phyloP scores from a whole-genome alignment of 2,797 vertebrate species.

The Glyptemys insculpta region DNA sequence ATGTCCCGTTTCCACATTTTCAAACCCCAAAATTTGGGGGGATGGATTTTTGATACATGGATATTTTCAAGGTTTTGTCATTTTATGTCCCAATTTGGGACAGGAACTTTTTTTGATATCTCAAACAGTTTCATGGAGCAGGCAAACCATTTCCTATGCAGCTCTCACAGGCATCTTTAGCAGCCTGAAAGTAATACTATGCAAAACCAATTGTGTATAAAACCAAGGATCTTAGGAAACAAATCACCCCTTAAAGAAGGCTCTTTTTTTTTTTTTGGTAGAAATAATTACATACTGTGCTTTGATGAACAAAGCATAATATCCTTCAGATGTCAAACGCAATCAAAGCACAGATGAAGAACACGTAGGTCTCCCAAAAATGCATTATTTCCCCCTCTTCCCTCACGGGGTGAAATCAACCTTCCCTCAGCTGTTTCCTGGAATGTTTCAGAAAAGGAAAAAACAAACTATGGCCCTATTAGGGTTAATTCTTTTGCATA shows the following conservation, averaged over 20 bases:
- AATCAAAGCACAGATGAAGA: conserved; percentile 9
- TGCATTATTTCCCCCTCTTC: not conserved
- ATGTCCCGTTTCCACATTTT: not conserved
- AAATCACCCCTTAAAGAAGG: conserved; percentile 23
- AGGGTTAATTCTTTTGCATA: conserved; percentile 74
- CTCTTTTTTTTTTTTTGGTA: conserved; percentile 27
- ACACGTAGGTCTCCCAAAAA: conserved; percentile 47
- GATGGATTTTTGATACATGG: not conserved
- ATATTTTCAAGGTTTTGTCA: not conserved
- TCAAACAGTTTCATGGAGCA: not conserved
- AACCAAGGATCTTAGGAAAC: conserved; percentile 46
- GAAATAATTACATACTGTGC: conserved; percentile 42
- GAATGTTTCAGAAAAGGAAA: conserved; percentile 64
- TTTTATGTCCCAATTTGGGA: not conserved
- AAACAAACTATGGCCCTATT: conserved; percentile 71
- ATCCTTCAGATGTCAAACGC: conserved; percentile 39
- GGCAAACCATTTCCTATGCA: not conserved
- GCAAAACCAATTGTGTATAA: conserved; percentile 44
- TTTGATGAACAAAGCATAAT: conserved; percentile 56
- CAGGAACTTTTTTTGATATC: not conserved
- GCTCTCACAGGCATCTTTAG: not conserved
- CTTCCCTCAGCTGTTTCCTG: conserved; percentile 48
- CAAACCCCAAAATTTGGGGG: not conserved
- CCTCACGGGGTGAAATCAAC: conserved; percentile 37
- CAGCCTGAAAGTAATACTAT: conserved; percentile 60